phyloP scores from a whole-genome alignment of 1,140 invertebrate genomes.

The Leptinotarsa undecemlineata region DNA sequence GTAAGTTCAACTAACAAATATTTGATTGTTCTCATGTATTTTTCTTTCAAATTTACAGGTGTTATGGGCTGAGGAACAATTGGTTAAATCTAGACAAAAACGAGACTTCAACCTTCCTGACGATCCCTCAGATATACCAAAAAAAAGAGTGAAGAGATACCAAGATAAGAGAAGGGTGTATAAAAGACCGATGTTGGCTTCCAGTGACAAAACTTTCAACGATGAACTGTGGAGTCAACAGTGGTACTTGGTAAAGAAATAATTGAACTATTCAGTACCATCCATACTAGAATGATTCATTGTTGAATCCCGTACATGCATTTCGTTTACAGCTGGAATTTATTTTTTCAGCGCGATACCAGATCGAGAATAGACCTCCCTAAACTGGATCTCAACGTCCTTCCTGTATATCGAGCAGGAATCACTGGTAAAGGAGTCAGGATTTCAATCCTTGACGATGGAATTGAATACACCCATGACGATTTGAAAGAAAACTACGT shows the following conservation, averaged over 20 bases:
- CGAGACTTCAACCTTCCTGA: slow-evolving; percentile 58
- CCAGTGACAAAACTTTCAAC: slow-evolving; percentile 64
- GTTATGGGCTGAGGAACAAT: slow-evolving; percentile 72
- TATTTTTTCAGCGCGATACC: slow-evolving; percentile 66
- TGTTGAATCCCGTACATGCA: no score
- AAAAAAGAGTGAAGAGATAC: slow-evolving; percentile 36
- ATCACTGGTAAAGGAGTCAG: slow-evolving; percentile 79
- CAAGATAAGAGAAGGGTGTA: slow-evolving; percentile 18
- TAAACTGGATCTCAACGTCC: slow-evolving; percentile 73
- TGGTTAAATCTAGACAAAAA: slow-evolving; percentile 65
- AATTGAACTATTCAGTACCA: not conserved
- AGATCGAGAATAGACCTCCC: slow-evolving; percentile 62
- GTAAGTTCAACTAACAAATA: slow-evolving; percentile 46
- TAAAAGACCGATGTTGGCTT: slow-evolving; percentile 21
- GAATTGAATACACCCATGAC: slow-evolving; percentile 78
- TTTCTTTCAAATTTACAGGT: slow-evolving; percentile 57
- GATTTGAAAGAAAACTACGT: slow-evolving; percentile 82
- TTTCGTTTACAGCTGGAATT: not conserved
- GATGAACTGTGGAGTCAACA: slow-evolving; percentile 86
- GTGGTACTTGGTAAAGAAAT: slow-evolving; percentile 85
- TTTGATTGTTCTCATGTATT: not conserved
- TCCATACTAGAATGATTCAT: no score
- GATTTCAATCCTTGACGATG: slow-evolving; percentile 86
- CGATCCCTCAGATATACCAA: slow-evolving; percentile 37
- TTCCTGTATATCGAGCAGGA: slow-evolving; percentile 79